These are phyloP conservation scores for Rhabdornis inornatus DNA, from an alignment of 2,113 vertebrate species.

Conservation along the genomic window DNA sequence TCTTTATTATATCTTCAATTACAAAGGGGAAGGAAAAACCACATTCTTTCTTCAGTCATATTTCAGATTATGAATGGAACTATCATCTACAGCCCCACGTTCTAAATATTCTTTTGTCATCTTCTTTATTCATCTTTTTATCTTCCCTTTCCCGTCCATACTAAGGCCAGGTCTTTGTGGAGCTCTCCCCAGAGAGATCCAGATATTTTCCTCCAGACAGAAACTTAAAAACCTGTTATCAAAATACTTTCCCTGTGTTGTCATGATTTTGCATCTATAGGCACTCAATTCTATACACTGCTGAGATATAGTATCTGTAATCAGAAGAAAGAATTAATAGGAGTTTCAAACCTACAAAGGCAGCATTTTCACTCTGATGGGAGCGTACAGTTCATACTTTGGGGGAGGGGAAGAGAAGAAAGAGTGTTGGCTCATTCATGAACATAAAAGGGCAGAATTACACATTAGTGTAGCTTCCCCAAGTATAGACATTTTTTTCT, in stretches of 20 bases:
- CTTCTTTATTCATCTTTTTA: neutral
- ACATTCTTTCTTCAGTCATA: neutral
- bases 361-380: conserved; percentile 13
- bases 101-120: neutral
- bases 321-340: neutral
- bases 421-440: conserved; percentile 46
- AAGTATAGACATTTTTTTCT: conserved; percentile 28
- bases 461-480: conserved; percentile 56
- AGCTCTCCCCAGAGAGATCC: neutral
- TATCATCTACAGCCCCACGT: neutral
- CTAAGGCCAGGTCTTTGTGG: neutral
- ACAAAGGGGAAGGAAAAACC: neutral
- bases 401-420: conserved; percentile 51
- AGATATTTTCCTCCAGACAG: neutral
- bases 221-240: neutral
- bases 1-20: neutral
- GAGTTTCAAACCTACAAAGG: conserved; percentile 5
- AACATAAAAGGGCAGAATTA: conserved; percentile 65
- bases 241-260: neutral
- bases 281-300: neutral
- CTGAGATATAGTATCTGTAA: neutral
- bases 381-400: neutral
- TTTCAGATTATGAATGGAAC: neutral
- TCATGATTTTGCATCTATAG: neutral
- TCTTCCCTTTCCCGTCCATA: neutral